Base-by-base conservation (phyloP, 2,888 invertebrate genomes). In the Acrobasis suavella region DNA sequence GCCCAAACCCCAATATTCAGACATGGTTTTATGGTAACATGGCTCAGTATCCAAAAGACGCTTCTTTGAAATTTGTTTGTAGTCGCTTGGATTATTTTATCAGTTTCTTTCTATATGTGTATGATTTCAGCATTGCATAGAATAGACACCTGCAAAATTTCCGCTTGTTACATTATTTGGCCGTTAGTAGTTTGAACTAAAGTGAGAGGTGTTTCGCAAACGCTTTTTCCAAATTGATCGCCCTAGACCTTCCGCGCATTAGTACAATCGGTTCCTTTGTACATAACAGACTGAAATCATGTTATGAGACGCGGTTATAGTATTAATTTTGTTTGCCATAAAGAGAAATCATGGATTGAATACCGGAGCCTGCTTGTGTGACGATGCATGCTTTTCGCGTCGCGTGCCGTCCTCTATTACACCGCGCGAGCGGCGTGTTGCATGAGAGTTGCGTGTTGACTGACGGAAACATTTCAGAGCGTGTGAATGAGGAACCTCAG, bases 401-500 rank as follows among this genome's bases (percentile, higher is more conserved):
- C 65, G 63, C 42, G 61, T 50, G 42, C 56, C 58, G 64, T 58
- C 66, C 38, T 50, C 17, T 62, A 54, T 55, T 16, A 51, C 50
- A 50, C 68, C 67, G 71, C 71, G 67, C 67, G 72, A 72, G 69
- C 74, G 72, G 73, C 74, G 76, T 73, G 65, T 72, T 82, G 86
- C 87, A 83, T 82, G 84, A 69, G 72, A 78, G 74, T 77, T 75
- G 82, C 85, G 83, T 83, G 84, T 79, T 87, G 81, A 85, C 84
- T 85, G 85, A 75, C 85, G 86, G 83, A 86, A 94, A 95, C 94
- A 94, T 96, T 96, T 94, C 97, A 95, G 96, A 97, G 90, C 94
- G 94, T 93, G 94, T 95, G 94, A 95, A 95, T 93, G 96, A 96
- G 93, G 94, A 94, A 89, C 94, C 94, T 87, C 95, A 95, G 94